Conservation (phyloP, 1,140 invertebrate species). For the Zaprionus inermis region DNA sequence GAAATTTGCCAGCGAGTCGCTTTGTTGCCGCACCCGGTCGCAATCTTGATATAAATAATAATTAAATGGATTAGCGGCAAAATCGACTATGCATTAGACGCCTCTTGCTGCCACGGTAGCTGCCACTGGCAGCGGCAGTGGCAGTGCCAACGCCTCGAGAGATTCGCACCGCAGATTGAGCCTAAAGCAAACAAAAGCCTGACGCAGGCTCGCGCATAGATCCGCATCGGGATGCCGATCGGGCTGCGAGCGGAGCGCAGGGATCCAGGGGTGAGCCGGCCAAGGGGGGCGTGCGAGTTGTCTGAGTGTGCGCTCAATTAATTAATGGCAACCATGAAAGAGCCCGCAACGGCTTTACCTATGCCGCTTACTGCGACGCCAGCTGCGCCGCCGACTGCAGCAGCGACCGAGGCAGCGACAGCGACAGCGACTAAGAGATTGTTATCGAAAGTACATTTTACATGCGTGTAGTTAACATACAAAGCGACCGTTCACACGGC, state of each 20-base stretch:
- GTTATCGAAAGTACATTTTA: conserved; percentile 80
- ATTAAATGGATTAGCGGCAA: conserved; percentile 76
- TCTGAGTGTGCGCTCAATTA: conserved; percentile 70
- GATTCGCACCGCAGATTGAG: conserved; percentile 60
- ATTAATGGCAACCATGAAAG: conserved; percentile 81
- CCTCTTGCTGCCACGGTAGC: conserved; percentile 19
- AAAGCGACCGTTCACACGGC: conserved; percentile 73
- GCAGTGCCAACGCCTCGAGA: conserved; percentile 49
- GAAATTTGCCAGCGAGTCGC: conserved; percentile 45
- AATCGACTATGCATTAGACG: conserved; percentile 50
- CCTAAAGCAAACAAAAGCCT: conserved; percentile 70
- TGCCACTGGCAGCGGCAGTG: conserved; percentile 16
- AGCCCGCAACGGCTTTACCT: conserved; percentile 55
- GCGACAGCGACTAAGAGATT: conserved; percentile 54
- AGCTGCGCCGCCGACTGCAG: conserved; percentile 2
- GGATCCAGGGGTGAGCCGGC: background rate
- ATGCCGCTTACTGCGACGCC: conserved; percentile 44
- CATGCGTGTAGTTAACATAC: conserved; percentile 81
- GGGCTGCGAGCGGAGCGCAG: background rate
- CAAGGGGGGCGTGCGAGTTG: background rate
- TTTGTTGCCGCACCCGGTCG: conserved; percentile 12
- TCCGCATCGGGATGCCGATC: conserved; percentile 12
- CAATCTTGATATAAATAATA: conserved; percentile 81
- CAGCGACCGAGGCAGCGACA: conserved; percentile 12
- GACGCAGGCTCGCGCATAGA: conserved; percentile 44